phyloP scores from a whole-genome alignment of 1,140 invertebrate genomes.

The Eumaeus atala region DNA sequence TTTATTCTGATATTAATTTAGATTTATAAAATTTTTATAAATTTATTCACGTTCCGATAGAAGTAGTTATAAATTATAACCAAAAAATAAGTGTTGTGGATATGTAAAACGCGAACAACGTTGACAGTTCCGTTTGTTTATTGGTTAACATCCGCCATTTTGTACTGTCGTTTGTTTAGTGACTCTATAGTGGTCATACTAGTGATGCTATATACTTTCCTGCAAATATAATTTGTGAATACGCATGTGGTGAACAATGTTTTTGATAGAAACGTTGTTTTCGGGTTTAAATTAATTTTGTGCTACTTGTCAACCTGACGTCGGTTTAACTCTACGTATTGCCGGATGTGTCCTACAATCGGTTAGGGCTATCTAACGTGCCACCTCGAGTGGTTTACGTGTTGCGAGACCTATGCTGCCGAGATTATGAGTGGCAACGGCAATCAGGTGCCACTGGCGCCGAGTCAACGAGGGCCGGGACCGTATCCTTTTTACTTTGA shows the following conservation, averaged over 20 bases:
- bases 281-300: slow-evolving; percentile 54
- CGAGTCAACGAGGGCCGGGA: slow-evolving; percentile 63
- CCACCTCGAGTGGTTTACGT: slow-evolving; percentile 72
- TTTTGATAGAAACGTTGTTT: slow-evolving; percentile 65
- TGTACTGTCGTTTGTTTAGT: slow-evolving; percentile 73
- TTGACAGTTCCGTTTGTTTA: slow-evolving; percentile 70
- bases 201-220: slow-evolving; percentile 61
- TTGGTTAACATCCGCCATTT: slow-evolving; percentile 74
- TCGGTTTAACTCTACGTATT: slow-evolving; percentile 64
- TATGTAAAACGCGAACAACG: slow-evolving; percentile 38
- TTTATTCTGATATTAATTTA: slow-evolving; percentile 53
- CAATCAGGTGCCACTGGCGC: slow-evolving; percentile 70
- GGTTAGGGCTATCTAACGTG: slow-evolving; percentile 68
- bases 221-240: slow-evolving; percentile 55
- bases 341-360: slow-evolving; percentile 73
- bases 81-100: slow-evolving; percentile 45
- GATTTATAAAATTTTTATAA: slow-evolving; percentile 59
- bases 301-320: slow-evolving; percentile 66
- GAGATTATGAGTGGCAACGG: slow-evolving; percentile 70
- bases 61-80: slow-evolving; percentile 35
- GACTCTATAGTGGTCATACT: slow-evolving; percentile 50
- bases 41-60: slow-evolving; percentile 50
- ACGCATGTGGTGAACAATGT: slow-evolving; percentile 64
- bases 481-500: slow-evolving; percentile 60
- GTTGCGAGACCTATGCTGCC: slow-evolving; percentile 70